Conservation (phyloP, 1,140 invertebrate genomes). For the Diplogasteroides magnus region DNA sequence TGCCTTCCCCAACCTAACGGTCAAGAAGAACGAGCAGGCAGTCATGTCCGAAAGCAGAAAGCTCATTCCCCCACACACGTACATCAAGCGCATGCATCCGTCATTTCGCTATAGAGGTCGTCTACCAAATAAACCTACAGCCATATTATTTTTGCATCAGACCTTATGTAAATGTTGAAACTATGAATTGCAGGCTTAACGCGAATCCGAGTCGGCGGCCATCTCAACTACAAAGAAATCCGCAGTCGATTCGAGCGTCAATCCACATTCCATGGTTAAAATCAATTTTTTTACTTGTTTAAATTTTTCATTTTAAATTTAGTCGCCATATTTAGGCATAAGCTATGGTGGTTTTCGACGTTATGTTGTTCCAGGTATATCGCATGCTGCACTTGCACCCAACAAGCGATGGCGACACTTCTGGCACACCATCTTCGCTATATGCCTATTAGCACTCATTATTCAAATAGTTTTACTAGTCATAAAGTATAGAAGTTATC, state of each 20-base stretch:
- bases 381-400: constrained; percentile 42
- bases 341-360: background rate
- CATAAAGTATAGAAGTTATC: constrained; percentile 34
- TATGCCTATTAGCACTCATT: constrained; percentile 42
- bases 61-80: too few species aligned
- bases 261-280: constrained; percentile 50
- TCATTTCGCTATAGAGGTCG: too few species aligned
- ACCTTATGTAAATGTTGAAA: too few species aligned
- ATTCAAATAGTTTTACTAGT: constrained; percentile 48
- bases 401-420: constrained; percentile 34
- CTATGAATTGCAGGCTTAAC: constrained; percentile 27
- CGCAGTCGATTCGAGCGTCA: constrained; percentile 40
- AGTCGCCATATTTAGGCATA: background rate
- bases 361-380: background rate
- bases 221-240: constrained; percentile 25
- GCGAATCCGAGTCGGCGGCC: constrained; percentile 25
- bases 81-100: too few species aligned
- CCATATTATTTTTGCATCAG: too few species aligned
- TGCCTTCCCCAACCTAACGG: too few species aligned
- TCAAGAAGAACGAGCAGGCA: too few species aligned
- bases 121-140: too few species aligned
- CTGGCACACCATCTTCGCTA: constrained; percentile 42
- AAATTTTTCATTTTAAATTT: background rate
- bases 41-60: too few species aligned
- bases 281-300: background rate